Conservation (phyloP, 1,140 invertebrate genomes). For the Zaprionus taronus region DNA sequence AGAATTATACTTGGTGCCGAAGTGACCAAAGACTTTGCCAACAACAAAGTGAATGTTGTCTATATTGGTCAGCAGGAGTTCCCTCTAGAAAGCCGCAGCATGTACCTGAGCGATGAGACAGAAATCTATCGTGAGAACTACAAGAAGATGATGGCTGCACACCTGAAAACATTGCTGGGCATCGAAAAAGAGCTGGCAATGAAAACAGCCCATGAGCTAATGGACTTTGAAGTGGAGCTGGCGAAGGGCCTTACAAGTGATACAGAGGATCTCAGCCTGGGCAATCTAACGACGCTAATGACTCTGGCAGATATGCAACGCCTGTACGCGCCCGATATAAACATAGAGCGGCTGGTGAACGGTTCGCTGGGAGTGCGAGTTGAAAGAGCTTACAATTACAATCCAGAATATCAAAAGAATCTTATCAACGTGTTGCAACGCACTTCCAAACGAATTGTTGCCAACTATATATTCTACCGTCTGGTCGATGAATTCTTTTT, state of each 20-base stretch:
- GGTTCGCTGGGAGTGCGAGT: not conserved
- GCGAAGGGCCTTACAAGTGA: not conserved
- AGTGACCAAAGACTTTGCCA: slow-evolving; percentile 55
- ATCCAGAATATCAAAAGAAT: not conserved
- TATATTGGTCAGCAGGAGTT: not conserved
- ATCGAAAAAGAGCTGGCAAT: not conserved
- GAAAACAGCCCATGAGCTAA: not conserved
- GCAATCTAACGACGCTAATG: not conserved
- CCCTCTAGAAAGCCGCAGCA: not conserved
- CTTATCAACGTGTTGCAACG: not conserved
- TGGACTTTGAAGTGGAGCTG: not conserved
- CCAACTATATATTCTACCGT: not conserved
- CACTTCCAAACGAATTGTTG: not conserved
- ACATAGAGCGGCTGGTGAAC: not conserved
- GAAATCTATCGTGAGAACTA: not conserved
- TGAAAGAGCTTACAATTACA: not conserved
- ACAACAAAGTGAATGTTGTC: slow-evolving; percentile 54
- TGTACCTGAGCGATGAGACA: not conserved
- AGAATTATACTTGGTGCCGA: slow-evolving; percentile 57
- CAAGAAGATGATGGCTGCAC: not conserved
- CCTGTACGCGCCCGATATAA: not conserved
- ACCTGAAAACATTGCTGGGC: not conserved
- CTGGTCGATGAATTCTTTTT: not conserved
- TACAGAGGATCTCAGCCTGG: not conserved
- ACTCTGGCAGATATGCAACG: not conserved